A percentile compares a stretch with the other conserved stretches of the same genome.
These are phyloP conservation scores for Metalampra italica DNA, from an alignment of 2,888 invertebrate genomes.

Conservation along the genomic window DNA sequence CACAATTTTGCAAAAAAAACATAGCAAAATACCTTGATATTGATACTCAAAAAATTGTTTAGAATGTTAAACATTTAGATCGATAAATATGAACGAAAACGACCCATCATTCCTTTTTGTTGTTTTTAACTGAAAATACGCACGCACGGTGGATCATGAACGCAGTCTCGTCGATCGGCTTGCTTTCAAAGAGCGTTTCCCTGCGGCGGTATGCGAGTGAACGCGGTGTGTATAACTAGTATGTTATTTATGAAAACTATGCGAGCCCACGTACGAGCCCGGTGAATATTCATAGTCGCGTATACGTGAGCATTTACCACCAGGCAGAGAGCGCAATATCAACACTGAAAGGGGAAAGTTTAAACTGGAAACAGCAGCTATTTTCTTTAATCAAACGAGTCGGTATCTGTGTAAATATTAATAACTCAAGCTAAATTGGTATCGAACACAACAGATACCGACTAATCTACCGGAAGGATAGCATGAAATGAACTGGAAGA, in stretches of 20 bases:
- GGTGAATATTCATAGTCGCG: slow-evolving; percentile 33
- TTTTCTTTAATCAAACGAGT: neutral
- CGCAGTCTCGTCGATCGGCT: neutral
- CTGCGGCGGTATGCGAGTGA: neutral
- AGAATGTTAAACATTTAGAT: no score
- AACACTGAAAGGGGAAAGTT: neutral
- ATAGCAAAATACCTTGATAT: no score
- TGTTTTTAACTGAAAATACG: neutral
- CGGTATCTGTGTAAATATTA: neutral
- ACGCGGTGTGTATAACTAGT: neutral
- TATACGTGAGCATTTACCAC: neutral
- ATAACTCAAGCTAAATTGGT: neutral
- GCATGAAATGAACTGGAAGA: neutral
- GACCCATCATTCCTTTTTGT: no score
- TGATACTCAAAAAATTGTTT: no score
- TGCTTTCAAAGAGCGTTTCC: neutral
- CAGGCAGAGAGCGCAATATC: neutral
- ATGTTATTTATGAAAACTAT: slow-evolving; percentile 26
- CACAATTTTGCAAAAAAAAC: no score
- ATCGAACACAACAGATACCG: neutral
- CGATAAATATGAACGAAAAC: no score
- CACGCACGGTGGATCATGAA: neutral
- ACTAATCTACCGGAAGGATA: neutral
- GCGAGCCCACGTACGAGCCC: slow-evolving; percentile 30
- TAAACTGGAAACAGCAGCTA: neutral